These are phyloP conservation scores for Leucopternis melanops DNA, from an alignment of 2,113 vertebrate genomes.

Conservation along the genomic window DNA sequence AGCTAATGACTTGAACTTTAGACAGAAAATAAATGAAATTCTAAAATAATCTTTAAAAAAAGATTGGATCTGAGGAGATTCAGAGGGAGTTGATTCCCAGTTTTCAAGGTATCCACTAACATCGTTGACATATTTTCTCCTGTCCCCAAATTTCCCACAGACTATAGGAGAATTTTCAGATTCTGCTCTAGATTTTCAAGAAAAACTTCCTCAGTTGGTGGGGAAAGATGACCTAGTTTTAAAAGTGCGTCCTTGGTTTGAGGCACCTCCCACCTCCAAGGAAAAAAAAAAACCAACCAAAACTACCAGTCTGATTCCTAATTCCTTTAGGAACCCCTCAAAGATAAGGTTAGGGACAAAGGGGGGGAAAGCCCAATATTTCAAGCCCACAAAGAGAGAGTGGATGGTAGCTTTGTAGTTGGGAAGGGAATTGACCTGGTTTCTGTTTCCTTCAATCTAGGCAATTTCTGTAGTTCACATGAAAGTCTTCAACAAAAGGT, in stretches of 20 bases:
- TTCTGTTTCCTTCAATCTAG: too few relatives aligned
- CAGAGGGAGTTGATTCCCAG: background rate
- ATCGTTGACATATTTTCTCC: background rate
- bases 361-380: background rate
- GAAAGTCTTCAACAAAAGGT: too few relatives aligned
- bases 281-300: background rate
- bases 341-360: background rate
- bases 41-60: background rate
- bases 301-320: background rate
- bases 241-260: background rate
- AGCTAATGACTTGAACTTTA: background rate
- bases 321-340: background rate
- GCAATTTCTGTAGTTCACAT: too few relatives aligned
- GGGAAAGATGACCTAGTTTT: background rate
- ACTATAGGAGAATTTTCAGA: background rate
- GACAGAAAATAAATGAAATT: background rate
- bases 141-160: background rate
- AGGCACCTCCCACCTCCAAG: background rate
- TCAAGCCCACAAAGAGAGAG: too few relatives aligned
- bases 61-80: background rate
- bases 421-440: too few relatives aligned
- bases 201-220: background rate
- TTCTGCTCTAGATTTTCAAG: background rate
- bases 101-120: background rate
- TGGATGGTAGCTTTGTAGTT: too few relatives aligned